These are phyloP conservation scores for Allygus modestus DNA, from an alignment of 2,888 invertebrate species.

Conservation along the genomic window DNA sequence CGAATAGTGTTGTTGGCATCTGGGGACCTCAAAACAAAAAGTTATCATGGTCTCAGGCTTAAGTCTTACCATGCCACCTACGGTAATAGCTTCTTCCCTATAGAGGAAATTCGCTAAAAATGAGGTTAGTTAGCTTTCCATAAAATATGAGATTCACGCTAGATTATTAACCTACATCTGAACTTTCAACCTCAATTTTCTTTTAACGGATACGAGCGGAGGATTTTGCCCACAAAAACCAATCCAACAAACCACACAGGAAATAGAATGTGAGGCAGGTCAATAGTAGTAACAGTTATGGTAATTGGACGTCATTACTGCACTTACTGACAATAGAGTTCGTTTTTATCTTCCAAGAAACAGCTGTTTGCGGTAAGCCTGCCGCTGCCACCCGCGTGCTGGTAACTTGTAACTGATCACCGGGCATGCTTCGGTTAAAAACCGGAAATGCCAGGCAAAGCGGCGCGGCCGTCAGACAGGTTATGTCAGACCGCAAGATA, in stretches of 20 bases:
- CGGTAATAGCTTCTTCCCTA: too few relatives aligned
- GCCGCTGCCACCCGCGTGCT: slow-evolving; percentile 32
- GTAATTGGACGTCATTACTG: neutral
- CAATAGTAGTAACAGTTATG: neutral
- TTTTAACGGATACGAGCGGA: too few relatives aligned
- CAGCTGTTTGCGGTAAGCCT: slow-evolving; percentile 34
- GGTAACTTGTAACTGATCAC: slow-evolving; percentile 21
- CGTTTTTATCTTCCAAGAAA: slow-evolving; percentile 27
- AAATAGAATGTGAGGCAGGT: neutral
- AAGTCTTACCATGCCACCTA: too few relatives aligned
- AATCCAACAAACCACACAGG: neutral
- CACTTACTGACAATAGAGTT: neutral
- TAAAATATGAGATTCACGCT: too few relatives aligned
- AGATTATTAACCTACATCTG: too few relatives aligned
- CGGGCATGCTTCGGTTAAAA: slow-evolving; percentile 16
- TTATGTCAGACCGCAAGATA: slow-evolving; percentile 25
- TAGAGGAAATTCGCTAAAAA: too few relatives aligned
- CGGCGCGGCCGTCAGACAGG: slow-evolving; percentile 7
- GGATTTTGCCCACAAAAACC: neutral
- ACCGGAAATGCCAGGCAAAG: slow-evolving; percentile 39
- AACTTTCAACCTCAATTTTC: too few relatives aligned
- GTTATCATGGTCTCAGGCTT: too few relatives aligned
- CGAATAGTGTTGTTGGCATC: too few relatives aligned
- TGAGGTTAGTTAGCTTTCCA: too few relatives aligned
- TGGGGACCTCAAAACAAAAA: too few relatives aligned